These are phyloP conservation scores for Molorchus minor DNA, from an alignment of 2,888 invertebrate species.

Conservation along the genomic window DNA sequence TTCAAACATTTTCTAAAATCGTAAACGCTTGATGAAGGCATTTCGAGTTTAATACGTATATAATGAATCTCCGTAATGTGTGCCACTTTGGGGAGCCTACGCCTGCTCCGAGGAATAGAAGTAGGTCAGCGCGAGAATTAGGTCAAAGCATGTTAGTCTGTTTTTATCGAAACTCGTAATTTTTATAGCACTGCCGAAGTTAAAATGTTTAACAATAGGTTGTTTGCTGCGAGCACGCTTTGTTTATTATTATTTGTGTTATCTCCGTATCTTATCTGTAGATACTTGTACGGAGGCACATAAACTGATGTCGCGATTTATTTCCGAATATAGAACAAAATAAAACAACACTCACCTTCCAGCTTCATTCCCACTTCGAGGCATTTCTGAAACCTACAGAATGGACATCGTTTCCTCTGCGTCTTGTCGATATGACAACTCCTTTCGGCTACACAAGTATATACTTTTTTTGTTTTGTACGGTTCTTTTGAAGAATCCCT, in stretches of 20 bases:
- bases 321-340: background rate
- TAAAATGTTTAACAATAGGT: too few species aligned
- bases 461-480: slow-evolving; percentile 99
- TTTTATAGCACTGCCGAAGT: too few species aligned
- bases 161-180: too few species aligned
- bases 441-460: slow-evolving; percentile 98
- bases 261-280: slow-evolving; percentile 12
- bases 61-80: too few species aligned
- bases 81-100: too few species aligned
- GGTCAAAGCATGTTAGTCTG: too few species aligned
- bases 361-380: slow-evolving; percentile 99
- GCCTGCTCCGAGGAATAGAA: too few species aligned
- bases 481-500: slow-evolving; percentile 99
- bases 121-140: too few species aligned
- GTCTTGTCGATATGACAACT: slow-evolving; percentile 99
- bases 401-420: slow-evolving; percentile 97
- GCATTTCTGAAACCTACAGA: slow-evolving; percentile 99
- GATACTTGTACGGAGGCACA: background rate
- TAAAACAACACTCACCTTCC: slow-evolving; percentile 85
- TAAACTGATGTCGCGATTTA: background rate
- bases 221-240: too few species aligned
- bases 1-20: too few species aligned
- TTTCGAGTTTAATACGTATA: too few species aligned
- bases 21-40: too few species aligned
- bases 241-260: background rate